Conservation (phyloP, 2,797 vertebrate genomes). For the Parambassis ranga region DNA sequence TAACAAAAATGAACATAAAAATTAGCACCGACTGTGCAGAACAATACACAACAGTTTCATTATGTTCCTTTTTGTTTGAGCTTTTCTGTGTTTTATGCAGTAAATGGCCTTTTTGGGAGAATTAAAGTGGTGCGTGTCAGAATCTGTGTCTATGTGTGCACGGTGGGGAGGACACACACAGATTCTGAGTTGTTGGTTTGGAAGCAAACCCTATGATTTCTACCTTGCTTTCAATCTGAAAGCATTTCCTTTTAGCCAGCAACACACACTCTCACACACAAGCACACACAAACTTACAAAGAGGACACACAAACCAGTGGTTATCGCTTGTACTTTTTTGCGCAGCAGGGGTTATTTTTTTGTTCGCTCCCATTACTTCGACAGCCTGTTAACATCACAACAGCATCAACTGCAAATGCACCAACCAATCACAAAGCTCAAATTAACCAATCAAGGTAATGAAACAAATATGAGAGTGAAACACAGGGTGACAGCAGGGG, state of each 20-base stretch:
- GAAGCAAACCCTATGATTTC: slow-evolving; percentile 9
- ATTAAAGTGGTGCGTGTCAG: no score
- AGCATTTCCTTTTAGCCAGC: not conserved
- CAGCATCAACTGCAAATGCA: not conserved
- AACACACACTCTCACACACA: not conserved
- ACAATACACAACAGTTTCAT: not conserved
- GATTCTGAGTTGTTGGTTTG: slow-evolving; percentile 7
- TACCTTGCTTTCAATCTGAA: slow-evolving; percentile 24
- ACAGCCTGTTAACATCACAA: not conserved
- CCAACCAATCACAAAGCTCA: not conserved
- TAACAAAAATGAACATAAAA: no score
- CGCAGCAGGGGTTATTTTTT: slow-evolving; percentile 5
- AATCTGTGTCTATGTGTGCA: no score
- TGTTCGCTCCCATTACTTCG: not conserved
- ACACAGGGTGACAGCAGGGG: not conserved
- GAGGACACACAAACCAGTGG: not conserved
- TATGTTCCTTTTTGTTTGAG: not conserved
- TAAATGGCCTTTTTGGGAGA: no score
- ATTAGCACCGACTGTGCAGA: not conserved
- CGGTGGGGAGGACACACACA: no score
- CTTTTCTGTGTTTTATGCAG: slow-evolving; percentile 1
- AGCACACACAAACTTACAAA: not conserved
- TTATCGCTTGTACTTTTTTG: not conserved
- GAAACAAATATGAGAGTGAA: not conserved
- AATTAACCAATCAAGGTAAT: not conserved